These are phyloP conservation scores for Diploptera punctata DNA, from an alignment of 2,888 invertebrate genomes.

Conservation along the genomic window DNA sequence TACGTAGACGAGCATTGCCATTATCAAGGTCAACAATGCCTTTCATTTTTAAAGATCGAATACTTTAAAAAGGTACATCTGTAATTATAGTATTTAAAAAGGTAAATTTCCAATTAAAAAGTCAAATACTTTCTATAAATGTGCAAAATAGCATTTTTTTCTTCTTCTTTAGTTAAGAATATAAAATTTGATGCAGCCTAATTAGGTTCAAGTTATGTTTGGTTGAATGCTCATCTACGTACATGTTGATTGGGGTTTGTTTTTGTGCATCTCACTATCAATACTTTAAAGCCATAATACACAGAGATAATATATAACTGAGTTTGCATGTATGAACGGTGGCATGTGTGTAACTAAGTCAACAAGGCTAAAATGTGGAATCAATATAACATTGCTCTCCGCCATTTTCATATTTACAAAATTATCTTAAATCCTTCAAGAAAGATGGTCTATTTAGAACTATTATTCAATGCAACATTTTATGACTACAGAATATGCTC, in stretches of 20 bases:
- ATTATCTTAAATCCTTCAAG: too few relatives aligned
- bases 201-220: too few relatives aligned
- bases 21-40: not conserved
- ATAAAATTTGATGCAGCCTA: too few relatives aligned
- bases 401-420: too few relatives aligned
- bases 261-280: constrained; percentile 38
- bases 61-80: not conserved
- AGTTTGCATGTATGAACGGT: constrained; percentile 35
- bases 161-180: too few relatives aligned
- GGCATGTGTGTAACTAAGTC: constrained; percentile 36
- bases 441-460: too few relatives aligned
- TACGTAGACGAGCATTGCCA: constrained; percentile 31
- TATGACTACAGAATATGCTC: too few relatives aligned
- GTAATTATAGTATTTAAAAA: not conserved
- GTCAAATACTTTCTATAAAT: too few relatives aligned
- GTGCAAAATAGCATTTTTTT: too few relatives aligned
- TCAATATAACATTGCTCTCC: too few relatives aligned
- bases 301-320: constrained; percentile 38
- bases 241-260: constrained; percentile 28
- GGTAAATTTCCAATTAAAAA: too few relatives aligned
- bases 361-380: constrained; percentile 28
- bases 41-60: not conserved
- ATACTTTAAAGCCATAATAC: constrained; percentile 41
- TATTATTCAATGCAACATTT: too few relatives aligned
- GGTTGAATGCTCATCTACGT: constrained; percentile 38